These are phyloP conservation scores for Alitta virens DNA, from an alignment of 2,888 invertebrate genomes.

Conservation along the genomic window DNA sequence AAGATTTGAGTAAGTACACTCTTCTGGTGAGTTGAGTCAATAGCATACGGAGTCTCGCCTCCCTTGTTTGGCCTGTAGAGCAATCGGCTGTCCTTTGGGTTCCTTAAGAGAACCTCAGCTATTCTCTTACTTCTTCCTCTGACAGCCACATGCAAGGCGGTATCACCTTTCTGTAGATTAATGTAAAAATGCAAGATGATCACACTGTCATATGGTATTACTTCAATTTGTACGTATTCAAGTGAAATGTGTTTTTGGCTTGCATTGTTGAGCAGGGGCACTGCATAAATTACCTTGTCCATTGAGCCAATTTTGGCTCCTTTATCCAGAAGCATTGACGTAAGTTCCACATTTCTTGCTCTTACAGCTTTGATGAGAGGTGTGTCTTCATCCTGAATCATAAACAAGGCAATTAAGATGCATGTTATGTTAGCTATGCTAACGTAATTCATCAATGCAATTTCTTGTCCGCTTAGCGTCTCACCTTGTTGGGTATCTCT, in stretches of 20 bases:
- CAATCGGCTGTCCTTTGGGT: conserved; percentile 93
- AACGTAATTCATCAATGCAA: no score
- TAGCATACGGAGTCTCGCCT: conserved; percentile 96
- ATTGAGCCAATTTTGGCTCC: conserved; percentile 83
- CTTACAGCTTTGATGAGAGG: conserved; percentile 87
- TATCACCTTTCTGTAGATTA: conserved; percentile 77
- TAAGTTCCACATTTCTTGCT: conserved; percentile 85
- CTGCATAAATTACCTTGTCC: conserved; percentile 61
- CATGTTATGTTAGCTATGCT: no score
- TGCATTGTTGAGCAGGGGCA: no score
- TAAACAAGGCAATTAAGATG: not conserved
- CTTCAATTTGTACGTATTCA: no score
- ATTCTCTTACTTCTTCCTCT: conserved; percentile 75
- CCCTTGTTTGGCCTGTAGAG: conserved; percentile 89
- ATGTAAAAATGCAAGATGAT: no score
- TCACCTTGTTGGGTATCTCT: conserved; percentile 84
- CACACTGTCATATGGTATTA: no score
- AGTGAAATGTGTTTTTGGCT: no score
- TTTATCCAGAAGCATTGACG: conserved; percentile 83
- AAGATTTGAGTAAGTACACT: conserved; percentile 94
- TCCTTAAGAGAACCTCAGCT: conserved; percentile 87
- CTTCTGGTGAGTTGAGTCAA: conserved; percentile 92
- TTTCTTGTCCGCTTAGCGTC: no score
- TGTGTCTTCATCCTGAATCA: conserved; percentile 82
- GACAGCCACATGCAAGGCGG: conserved; percentile 93